Evolutionary conservation across 2,113 vertebrate genomes (phyloP), one percentile per base, ranked within the genome.

Genomic region (Silurus meridionalis): DNA sequence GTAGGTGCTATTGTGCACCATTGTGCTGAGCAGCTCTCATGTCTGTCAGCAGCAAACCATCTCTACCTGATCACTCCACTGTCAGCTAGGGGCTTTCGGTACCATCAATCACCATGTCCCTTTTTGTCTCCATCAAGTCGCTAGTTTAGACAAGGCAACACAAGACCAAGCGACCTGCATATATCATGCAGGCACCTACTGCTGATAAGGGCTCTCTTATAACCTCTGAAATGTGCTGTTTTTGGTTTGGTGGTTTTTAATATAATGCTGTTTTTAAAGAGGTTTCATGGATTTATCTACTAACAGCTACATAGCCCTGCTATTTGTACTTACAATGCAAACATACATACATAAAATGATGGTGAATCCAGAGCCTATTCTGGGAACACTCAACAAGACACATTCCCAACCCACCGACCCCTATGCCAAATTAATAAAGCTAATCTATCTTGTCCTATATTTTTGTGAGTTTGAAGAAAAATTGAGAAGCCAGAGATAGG

Each of bases 1-100:
- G 53, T 77, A 64, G 37, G 37, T 53, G 53, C 61, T 88, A 55
- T 85, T 88, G 60, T 85, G 67, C 19, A 23, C 50, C 61, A 55
- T 83, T 87, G 80, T 77, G 60, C 58, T 63, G 48, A 28, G 10
- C 19, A 17, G 48, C 50, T 83, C 50, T 83, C 14, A 52, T 78
- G 58, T 88, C 87, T 82, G 79, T 88, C 87, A 88, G 58, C 87
- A 69, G 69, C 19, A 48, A 60, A 57, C 69, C 50, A 79, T 88
- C 83, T 82, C 23, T 82, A 85, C 53, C 83, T 85, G 69, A 82
- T 77, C 71, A 64, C 53, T 11, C 9, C 10, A 64, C 61, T 75
- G 69, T 85, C 79, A 88, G 61, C 21, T 52, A 63, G 69, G 52
- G 69, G 78, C 66, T 87, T 64, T 74, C 25, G 77, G 83, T 58